Evolutionary conservation across 2,113 vertebrate species (phyloP).

Genomic region (Brachyistius frenatus): DNA sequence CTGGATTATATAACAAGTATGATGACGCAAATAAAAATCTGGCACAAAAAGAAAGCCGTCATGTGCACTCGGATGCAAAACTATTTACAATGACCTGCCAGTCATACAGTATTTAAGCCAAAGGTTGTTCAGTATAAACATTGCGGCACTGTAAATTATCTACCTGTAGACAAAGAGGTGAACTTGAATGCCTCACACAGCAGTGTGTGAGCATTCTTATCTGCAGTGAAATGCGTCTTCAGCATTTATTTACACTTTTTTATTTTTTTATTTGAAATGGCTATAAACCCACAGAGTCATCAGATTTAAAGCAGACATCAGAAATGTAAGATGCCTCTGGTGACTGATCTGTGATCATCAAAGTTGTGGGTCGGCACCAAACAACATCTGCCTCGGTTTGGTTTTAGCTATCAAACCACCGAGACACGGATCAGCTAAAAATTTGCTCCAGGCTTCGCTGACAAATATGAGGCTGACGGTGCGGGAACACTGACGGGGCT

Average conservation of each 20-base stretch:
- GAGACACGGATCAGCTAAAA: constrained; percentile 5
- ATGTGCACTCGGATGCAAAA: too few species aligned
- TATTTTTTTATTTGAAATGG: too few species aligned
- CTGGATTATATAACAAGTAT: too few species aligned
- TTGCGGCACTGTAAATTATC: too few species aligned
- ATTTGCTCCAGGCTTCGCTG: not conserved
- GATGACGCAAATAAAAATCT: too few species aligned
- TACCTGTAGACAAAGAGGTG: not conserved
- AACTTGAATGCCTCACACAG: not conserved
- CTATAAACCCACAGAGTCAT: too few species aligned
- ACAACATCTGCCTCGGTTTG: constrained; percentile 5
- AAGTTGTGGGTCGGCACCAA: not conserved
- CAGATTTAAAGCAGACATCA: too few species aligned
- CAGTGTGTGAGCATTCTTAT: not conserved
- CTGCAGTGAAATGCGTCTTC: not conserved
- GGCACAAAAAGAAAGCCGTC: too few species aligned
- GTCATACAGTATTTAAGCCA: too few species aligned
- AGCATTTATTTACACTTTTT: not conserved
- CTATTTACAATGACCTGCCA: too few species aligned
- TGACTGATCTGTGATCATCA: not conserved
- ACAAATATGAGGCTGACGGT: constrained; percentile 12
- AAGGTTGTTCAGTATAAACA: too few species aligned
- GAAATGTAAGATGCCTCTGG: too few species aligned
- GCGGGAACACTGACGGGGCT: constrained; percentile 18
- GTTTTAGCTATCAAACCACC: constrained; percentile 5